Evolutionary conservation across 92 coral and sea anemone genomes (phyloP).

Genomic region (Paragorgia papillata): DNA sequence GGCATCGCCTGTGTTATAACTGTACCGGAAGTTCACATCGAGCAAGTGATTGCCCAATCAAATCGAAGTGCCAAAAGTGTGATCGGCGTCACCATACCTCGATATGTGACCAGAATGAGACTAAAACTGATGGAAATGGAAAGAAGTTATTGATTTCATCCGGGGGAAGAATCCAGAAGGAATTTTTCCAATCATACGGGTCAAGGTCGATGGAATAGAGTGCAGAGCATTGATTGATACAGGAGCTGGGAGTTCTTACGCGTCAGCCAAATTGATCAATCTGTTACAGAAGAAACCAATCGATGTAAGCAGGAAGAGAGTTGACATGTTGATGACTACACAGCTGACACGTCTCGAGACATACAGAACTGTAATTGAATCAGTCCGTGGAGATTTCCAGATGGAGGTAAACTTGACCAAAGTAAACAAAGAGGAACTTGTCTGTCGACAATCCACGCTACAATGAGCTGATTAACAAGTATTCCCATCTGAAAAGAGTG

Average conservation of each 20-base stretch:
- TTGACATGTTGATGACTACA: neutral
- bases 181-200: neutral
- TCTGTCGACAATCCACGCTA: neutral
- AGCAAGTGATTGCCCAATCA: too few species aligned
- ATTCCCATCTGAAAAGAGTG: neutral
- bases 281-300: neutral
- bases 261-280: constrained; percentile 2
- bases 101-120: constrained; percentile 7
- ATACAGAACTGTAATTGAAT: too few species aligned
- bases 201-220: constrained; percentile 14
- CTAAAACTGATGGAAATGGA: too few species aligned
- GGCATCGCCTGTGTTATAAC: constrained; percentile 55
- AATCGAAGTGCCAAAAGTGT: constrained; percentile 38
- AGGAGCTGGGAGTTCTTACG: constrained; percentile 14
- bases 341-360: too few species aligned
- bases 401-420: neutral
- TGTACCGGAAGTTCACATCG: constrained; percentile 43
- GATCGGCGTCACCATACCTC: constrained; percentile 35
- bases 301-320: neutral
- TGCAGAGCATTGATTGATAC: constrained; percentile 8
- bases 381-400: too few species aligned
- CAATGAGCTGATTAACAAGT: neutral
- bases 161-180: neutral
- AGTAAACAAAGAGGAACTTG: neutral
- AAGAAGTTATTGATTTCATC: neutral